These are phyloP conservation scores for Pseudobourletiella spinata DNA, from an alignment of 1,140 invertebrate genomes.

Conservation along the genomic window DNA sequence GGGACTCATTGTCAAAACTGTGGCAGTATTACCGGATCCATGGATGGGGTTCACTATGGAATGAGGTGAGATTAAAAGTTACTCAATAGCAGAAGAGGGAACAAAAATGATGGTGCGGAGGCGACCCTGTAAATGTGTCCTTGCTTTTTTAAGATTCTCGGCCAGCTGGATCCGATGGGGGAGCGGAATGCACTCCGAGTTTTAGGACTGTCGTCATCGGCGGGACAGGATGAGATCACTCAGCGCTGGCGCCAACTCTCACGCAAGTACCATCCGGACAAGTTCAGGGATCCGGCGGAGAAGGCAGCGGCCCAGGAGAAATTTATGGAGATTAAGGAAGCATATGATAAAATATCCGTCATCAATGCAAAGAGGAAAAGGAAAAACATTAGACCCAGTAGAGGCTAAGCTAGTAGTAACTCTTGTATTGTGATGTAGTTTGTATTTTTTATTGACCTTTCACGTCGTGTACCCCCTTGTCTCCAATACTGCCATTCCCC, in stretches of 20 bases:
- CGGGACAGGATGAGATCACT: conserved; percentile 78
- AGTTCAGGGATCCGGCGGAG: conserved; percentile 58
- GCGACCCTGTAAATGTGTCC: too few relatives aligned
- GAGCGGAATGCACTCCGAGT: conserved; percentile 78
- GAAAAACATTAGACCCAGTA: not conserved
- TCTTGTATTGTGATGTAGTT: too few relatives aligned
- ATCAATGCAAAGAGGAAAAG: conserved; percentile 59
- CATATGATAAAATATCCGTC: conserved; percentile 79
- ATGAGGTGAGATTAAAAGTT: conserved; percentile 77
- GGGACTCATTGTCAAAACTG: conserved; percentile 61
- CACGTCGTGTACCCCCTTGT: too few relatives aligned
- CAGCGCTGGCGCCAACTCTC: conserved; percentile 68
- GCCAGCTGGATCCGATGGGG: conserved; percentile 64
- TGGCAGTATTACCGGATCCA: conserved; percentile 64
- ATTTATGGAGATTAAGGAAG: conserved; percentile 88
- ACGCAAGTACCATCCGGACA: conserved; percentile 86
- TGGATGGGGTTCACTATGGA: conserved; percentile 72
- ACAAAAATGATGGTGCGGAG: too few relatives aligned
- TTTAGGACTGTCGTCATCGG: conserved; percentile 59
- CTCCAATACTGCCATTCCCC: too few relatives aligned
- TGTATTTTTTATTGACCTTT: too few relatives aligned
- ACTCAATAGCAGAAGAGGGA: too few relatives aligned
- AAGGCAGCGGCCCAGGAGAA: conserved; percentile 63
- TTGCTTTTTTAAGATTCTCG: conserved; percentile 27
- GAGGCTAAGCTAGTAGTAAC: too few relatives aligned